A percentile compares a stretch with the other conserved stretches of the same genome.
phyloP scores from a whole-genome alignment of 2,888 invertebrate genomes.

The Masnerella sp. region DNA sequence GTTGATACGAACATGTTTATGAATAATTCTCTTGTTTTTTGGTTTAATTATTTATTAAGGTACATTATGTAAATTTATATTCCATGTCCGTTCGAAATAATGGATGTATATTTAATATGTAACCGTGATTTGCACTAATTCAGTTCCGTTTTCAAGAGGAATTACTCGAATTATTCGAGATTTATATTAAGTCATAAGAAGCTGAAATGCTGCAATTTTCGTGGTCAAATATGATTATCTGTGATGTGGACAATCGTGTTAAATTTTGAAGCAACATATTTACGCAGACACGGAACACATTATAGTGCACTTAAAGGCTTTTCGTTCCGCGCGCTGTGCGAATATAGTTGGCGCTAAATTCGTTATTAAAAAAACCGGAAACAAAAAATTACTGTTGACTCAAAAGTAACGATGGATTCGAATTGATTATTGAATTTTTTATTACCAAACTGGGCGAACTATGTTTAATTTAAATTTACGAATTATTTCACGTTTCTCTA shows the following conservation, averaged over 20 bases:
- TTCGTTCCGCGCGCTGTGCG: constrained; percentile 3
- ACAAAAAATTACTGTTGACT: background rate
- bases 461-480: too few species aligned
- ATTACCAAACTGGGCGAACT: too few species aligned
- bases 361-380: background rate
- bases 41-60: too few species aligned
- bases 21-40: too few species aligned
- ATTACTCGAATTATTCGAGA: constrained; percentile 11
- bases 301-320: constrained; percentile 35
- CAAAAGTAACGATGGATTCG: too few species aligned
- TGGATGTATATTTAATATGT: too few species aligned
- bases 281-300: constrained; percentile 25
- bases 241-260: constrained; percentile 36
- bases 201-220: constrained; percentile 33
- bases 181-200: constrained; percentile 16
- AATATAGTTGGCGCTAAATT: constrained; percentile 6
- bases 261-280: constrained; percentile 30
- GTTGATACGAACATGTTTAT: too few species aligned
- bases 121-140: too few species aligned
- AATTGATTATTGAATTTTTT: background rate
- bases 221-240: constrained; percentile 33
- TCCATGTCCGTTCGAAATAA: too few species aligned
- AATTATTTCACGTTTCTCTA: too few species aligned
- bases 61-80: too few species aligned
- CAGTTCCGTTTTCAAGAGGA: too few species aligned